A percentile compares a stretch with the other conserved stretches of the same genome.
Conservation (phyloP, 2,797 vertebrate species). For the Odontamblyopus rebecca region DNA sequence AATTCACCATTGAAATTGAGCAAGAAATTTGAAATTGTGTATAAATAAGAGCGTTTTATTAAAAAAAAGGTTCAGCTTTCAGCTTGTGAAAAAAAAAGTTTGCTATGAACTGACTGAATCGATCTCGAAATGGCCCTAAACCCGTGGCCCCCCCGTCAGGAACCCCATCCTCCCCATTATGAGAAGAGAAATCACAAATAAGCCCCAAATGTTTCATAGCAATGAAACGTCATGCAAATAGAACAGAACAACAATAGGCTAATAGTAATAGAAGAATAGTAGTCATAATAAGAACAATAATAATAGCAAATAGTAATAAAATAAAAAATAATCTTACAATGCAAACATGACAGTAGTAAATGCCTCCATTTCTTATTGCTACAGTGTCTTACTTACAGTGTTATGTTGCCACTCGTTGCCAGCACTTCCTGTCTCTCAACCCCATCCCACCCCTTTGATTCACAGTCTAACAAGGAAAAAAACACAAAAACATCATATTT, state of each 20-base stretch:
- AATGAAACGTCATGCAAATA: slow-evolving; percentile 86
- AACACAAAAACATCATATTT: slow-evolving; percentile 63
- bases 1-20: slow-evolving; percentile 39
- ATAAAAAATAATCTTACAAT: slow-evolving; percentile 86
- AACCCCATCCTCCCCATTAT: slow-evolving; percentile 57
- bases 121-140: slow-evolving; percentile 50
- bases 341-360: slow-evolving; percentile 86
- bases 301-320: slow-evolving; percentile 81
- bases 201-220: slow-evolving; percentile 76
- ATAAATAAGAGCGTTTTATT: slow-evolving; percentile 75
- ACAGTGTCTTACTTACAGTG: slow-evolving; percentile 82
- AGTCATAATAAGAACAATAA: slow-evolving; percentile 80
- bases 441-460: slow-evolving; percentile 68
- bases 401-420: slow-evolving; percentile 71
- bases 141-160: slow-evolving; percentile 52
- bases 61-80: slow-evolving; percentile 55
- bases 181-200: slow-evolving; percentile 79
- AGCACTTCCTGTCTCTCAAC: slow-evolving; percentile 55
- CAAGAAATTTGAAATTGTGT: slow-evolving; percentile 55
- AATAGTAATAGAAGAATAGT: slow-evolving; percentile 82
- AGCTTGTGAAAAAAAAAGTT: slow-evolving; percentile 44
- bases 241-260: slow-evolving; percentile 82
- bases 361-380: slow-evolving; percentile 87
- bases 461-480: slow-evolving; percentile 79
- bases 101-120: slow-evolving; percentile 59